These are phyloP conservation scores for Ceyx cyanopectus DNA, from an alignment of 2,113 vertebrate genomes.

Conservation along the genomic window DNA sequence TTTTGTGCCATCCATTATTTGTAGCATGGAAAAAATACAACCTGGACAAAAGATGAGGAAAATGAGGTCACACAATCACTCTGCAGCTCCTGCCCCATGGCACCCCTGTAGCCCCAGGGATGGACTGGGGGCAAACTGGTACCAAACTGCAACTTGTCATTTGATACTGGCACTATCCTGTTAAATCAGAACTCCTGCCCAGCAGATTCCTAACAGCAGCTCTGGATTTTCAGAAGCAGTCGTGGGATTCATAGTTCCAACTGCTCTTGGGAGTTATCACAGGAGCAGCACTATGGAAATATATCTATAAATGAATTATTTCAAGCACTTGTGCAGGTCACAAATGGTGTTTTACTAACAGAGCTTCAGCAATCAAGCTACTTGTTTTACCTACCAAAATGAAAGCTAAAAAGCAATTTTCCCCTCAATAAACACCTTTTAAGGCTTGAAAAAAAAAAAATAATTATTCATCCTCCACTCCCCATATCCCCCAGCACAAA, in stretches of 20 bases:
- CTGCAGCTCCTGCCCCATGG: neutral
- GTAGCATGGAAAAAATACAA: neutral
- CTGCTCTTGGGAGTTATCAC: accelerated
- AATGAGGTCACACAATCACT: neutral
- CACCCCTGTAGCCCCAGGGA: neutral
- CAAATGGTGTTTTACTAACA: neutral
- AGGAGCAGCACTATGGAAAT: neutral
- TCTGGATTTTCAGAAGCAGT: neutral
- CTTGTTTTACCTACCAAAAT: neutral
- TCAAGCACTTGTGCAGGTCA: neutral
- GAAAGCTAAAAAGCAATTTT: neutral
- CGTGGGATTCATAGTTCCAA: neutral
- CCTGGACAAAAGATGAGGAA: neutral
- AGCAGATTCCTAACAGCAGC: neutral
- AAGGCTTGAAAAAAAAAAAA: neutral
- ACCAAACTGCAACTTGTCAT: neutral
- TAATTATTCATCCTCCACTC: neutral
- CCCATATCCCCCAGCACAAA: neutral
- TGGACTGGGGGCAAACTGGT: neutral
- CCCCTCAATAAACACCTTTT: neutral
- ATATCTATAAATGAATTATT: neutral
- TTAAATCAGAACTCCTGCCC: neutral
- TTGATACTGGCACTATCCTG: neutral
- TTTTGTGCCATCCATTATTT: neutral
- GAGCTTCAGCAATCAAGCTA: neutral